These are phyloP conservation scores for Cactoblastis cactorum DNA, from an alignment of 2,888 invertebrate species.

Conservation along the genomic window DNA sequence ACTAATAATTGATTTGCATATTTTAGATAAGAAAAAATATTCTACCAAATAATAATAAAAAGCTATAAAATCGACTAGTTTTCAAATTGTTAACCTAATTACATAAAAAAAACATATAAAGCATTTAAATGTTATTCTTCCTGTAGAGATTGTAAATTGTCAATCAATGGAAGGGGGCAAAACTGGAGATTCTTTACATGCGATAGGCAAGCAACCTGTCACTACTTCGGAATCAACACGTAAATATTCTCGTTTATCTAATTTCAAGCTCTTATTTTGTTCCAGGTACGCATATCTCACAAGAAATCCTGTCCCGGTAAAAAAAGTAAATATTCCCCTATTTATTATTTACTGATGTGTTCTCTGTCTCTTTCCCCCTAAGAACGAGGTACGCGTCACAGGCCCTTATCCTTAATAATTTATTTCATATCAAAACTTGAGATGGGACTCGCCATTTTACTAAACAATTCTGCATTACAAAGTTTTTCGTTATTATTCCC, in stretches of 20 bases:
- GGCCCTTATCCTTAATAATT: slow-evolving; percentile 8
- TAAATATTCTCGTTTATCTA: neutral
- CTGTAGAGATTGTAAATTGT: no score
- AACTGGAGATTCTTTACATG: no score
- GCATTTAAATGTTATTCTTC: no score
- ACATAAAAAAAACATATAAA: no score
- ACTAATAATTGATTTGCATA: no score
- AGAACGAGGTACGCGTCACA: neutral
- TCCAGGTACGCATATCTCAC: neutral
- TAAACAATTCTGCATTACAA: neutral
- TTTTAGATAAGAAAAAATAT: no score
- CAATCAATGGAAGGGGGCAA: no score
- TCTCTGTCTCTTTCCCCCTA: neutral
- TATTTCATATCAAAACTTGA: slow-evolving; percentile 10
- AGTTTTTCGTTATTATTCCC: neutral
- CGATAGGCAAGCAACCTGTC: no score
- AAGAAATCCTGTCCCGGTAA: neutral
- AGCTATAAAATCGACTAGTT: no score
- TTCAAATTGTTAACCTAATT: no score
- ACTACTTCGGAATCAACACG: no score
- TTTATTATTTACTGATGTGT: slow-evolving; percentile 2
- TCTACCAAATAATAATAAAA: no score
- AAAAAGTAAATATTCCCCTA: neutral
- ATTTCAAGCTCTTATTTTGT: neutral
- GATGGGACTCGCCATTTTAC: neutral